phyloP scores from a whole-genome alignment of 2,888 invertebrate genomes.

The Epirrita christyi region DNA sequence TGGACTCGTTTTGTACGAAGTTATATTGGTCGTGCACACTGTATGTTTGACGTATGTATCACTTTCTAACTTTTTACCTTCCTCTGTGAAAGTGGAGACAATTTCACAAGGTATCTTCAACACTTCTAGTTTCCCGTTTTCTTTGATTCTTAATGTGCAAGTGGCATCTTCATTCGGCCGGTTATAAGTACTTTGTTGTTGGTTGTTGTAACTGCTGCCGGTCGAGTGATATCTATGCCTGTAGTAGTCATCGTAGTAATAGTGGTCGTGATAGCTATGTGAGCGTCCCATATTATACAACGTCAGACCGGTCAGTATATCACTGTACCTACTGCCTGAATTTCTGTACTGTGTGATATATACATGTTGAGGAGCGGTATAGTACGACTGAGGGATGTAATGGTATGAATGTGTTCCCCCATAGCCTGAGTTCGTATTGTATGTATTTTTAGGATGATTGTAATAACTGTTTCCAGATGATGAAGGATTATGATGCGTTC shows the following conservation, averaged over 20 bases:
- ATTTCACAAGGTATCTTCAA: constrained; percentile 77
- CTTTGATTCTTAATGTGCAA: constrained; percentile 65
- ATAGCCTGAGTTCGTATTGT: constrained; percentile 37
- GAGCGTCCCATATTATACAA: constrained; percentile 75
- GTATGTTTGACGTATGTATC: constrained; percentile 51
- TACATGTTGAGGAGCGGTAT: constrained; percentile 66
- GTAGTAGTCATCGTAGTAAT: constrained; percentile 75
- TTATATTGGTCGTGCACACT: constrained; percentile 60
- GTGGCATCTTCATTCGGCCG: constrained; percentile 56
- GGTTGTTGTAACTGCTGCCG: constrained; percentile 10
- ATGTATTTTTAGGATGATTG: constrained; percentile 31
- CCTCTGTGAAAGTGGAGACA: constrained; percentile 73
- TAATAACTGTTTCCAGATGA: not conserved
- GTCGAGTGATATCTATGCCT: constrained; percentile 54
- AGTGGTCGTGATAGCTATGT: constrained; percentile 61
- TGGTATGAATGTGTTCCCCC: constrained; percentile 12
- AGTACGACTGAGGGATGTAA: constrained; percentile 47
- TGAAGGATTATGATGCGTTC: constrained; percentile 19
- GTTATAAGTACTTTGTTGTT: constrained; percentile 27
- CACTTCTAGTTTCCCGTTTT: constrained; percentile 56
- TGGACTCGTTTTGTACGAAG: constrained; percentile 42
- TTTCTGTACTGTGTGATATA: constrained; percentile 70
- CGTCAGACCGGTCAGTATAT: constrained; percentile 70
- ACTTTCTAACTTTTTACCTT: constrained; percentile 49
- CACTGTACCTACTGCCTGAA: constrained; percentile 69